phyloP scores from a whole-genome alignment of 2,888 invertebrate species.

The Xestia ashworthii region DNA sequence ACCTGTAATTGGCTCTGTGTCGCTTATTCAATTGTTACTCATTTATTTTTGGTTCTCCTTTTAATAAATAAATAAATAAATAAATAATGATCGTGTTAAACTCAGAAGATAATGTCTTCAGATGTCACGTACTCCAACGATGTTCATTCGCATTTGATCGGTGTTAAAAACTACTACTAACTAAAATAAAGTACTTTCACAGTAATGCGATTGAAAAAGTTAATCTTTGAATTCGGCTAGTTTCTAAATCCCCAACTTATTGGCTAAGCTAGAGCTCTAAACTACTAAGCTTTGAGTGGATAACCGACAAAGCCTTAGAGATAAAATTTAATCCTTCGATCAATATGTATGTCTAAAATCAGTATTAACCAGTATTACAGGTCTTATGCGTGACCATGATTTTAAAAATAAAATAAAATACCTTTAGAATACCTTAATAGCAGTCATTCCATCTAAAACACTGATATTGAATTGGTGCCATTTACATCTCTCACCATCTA shows the following conservation, averaged over 20 bases:
- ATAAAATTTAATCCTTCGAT: conserved; percentile 6
- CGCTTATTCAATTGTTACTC: too few species aligned
- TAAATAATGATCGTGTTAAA: neutral
- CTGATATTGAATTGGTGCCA: too few species aligned
- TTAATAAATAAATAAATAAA: too few species aligned
- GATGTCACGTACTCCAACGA: neutral
- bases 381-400: too few species aligned
- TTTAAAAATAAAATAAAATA: too few species aligned
- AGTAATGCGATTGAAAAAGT: neutral
- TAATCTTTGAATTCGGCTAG: neutral
- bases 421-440: too few species aligned
- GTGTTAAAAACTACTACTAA: neutral
- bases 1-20: too few species aligned
- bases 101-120: neutral
- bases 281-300: conserved; percentile 5
- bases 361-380: conserved; percentile 11
- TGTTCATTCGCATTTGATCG: neutral
- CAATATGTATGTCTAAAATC: conserved; percentile 12
- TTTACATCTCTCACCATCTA: too few species aligned
- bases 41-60: too few species aligned
- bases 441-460: too few species aligned
- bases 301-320: neutral
- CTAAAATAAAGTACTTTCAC: neutral
- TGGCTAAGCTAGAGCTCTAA: neutral
- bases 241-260: neutral